Evolutionary conservation across 2,888 invertebrate genomes (phyloP).

Genomic region (Lithosia quadra): DNA sequence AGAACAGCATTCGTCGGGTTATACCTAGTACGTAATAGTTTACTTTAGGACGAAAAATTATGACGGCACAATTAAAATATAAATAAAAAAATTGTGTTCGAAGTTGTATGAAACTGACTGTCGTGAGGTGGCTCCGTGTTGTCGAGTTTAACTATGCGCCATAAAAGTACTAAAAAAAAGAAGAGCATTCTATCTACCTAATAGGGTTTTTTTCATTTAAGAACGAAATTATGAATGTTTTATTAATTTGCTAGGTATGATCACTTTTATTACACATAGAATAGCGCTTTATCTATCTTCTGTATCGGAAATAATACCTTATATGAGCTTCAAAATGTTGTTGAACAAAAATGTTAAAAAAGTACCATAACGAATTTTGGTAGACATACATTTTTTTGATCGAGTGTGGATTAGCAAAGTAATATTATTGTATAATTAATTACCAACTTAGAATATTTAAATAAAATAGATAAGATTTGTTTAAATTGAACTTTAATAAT

Average conservation of each 20-base stretch:
- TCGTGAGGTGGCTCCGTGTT: constrained; percentile 64
- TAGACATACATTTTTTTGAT: neutral
- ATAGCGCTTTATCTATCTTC: no score
- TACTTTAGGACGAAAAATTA: neutral
- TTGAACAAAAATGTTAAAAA: no score
- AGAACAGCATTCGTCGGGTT: no score
- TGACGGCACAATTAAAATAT: constrained; percentile 20
- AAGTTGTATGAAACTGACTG: constrained; percentile 51
- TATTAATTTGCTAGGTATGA: constrained; percentile 55
- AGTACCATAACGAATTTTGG: no score
- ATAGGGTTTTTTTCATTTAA: constrained; percentile 61
- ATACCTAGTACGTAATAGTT: no score
- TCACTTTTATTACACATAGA: constrained; percentile 39
- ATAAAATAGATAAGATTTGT: neutral
- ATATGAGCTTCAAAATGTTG: no score
- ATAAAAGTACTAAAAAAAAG: neutral
- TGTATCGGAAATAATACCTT: no score
- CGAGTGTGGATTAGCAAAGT: neutral
- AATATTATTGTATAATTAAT: neutral
- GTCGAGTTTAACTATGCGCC: constrained; percentile 58
- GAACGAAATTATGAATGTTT: constrained; percentile 71
- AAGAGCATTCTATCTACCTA: constrained; percentile 56
- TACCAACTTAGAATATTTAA: neutral
- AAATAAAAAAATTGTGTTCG: constrained; percentile 53
- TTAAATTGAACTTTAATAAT: constrained; percentile 52